Evolutionary conservation across 2,888 invertebrate genomes (phyloP), one percentile per base, ranked within the genome.

Genomic region (Caenorhabditis plicata): DNA sequence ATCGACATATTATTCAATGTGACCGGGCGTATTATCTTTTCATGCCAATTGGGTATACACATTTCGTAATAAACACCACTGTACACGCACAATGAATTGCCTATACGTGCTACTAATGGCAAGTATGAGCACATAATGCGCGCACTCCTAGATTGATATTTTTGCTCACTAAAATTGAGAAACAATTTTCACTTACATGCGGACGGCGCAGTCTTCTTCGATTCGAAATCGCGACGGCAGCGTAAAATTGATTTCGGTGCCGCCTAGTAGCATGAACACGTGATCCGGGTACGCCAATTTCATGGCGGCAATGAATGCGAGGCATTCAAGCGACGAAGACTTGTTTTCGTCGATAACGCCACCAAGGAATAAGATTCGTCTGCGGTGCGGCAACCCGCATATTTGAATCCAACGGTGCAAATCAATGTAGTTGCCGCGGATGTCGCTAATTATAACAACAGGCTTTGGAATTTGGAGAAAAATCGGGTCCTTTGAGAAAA

Each of bases 351-450:
- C 48, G 2, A 39, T 11, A 23, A 44, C 31, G 15, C 48, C 38
- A 11, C 54, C 54, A n/a, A 54, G 48, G 27, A 54, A 54, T 0
- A 54, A 26, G 2, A 48, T 23, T 25, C 43, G 42, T 7, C 46
- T 41, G 15, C 48, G 42, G 25, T 43, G 43, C 7, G 48, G 48
- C 4, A 48, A 43, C 2, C 47, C 48, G n/a, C 31, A 20, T 15
- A 36, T 39, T 26, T 47, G 31, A 17, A 54, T 31, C 47, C 48
- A 54, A 7, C 54, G 54, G 35, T 54, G 54, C 2, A 54, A 44
- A 29, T 54, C 54, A 11, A 33, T 36, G 26, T 53, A 53, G 29
- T n/a, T n/a, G n/a, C n/a, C n/a, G n/a, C n/a, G n/a, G n/a, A n/a
- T n/a, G n/a, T n/a, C n/a, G n/a, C n/a, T n/a, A n/a, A n/a, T n/a